These are phyloP conservation scores for Rattus norvegicus DNA, from an alignment of 2,113 vertebrate genomes.

Conservation along the genomic window DNA sequence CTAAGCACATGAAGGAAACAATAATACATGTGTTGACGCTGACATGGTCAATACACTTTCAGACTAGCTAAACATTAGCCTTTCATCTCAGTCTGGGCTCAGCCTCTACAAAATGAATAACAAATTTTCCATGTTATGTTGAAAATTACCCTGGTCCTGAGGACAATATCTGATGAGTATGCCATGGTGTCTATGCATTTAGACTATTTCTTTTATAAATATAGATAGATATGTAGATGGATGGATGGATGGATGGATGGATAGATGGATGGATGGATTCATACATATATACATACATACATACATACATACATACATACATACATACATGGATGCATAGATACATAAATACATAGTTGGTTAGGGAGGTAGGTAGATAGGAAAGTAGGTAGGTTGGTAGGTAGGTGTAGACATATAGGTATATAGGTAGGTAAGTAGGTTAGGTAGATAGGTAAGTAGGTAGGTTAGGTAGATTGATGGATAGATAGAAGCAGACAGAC, in stretches of 20 bases:
- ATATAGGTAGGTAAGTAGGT: no score
- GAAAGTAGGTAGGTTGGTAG: no score
- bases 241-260: not conserved
- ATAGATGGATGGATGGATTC: not conserved
- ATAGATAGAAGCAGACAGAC: not conserved
- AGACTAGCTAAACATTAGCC: not conserved
- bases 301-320: not conserved
- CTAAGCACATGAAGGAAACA: not conserved
- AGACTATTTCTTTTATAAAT: not conserved
- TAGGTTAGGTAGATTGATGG: not conserved
- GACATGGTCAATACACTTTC: constrained; percentile 16
- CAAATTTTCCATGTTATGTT: not conserved
- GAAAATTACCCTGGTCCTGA: not conserved
- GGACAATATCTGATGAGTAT: not conserved
- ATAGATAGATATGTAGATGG: not conserved
- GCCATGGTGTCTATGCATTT: not conserved
- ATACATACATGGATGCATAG: not conserved
- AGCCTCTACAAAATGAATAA: not conserved
- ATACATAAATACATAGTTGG: no score
- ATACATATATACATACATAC: no score
- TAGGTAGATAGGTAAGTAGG: no score
- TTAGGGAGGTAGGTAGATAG: no score
- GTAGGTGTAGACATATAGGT: no score
- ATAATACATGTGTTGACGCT: not conserved
- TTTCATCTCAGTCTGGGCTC: constrained; percentile 45